These are phyloP conservation scores for Drosophila bifasciata DNA, from an alignment of 1,140 invertebrate genomes.

Conservation along the genomic window DNA sequence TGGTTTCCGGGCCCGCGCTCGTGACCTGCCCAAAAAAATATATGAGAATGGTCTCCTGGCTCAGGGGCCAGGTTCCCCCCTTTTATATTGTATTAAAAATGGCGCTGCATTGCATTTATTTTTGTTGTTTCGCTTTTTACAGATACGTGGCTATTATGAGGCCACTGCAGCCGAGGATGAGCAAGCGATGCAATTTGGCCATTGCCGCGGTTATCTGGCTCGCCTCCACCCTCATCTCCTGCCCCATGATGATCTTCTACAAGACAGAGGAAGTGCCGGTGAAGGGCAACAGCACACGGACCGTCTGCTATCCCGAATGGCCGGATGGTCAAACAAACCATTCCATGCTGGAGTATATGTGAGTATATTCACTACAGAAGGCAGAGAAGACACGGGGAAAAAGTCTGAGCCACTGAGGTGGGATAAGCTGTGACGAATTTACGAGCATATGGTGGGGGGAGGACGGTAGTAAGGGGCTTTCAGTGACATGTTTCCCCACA, in stretches of 20 bases:
- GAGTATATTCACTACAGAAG: conserved; percentile 84
- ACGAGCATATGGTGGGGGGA: not conserved
- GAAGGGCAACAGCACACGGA: conserved; percentile 85
- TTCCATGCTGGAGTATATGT: conserved; percentile 91
- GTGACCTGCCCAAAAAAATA: no score
- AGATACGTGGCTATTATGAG: conserved; percentile 97
- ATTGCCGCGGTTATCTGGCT: conserved; percentile 93
- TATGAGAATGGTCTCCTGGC: no score
- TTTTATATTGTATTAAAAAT: conserved; percentile 37
- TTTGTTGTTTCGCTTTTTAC: conserved; percentile 50
- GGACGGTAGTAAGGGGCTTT: no score
- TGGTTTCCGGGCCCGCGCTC: not conserved
- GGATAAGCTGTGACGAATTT: not conserved
- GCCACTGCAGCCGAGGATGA: conserved; percentile 93
- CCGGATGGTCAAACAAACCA: conserved; percentile 90
- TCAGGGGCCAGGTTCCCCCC: not conserved
- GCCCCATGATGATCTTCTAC: conserved; percentile 93
- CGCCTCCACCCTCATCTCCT: conserved; percentile 89
- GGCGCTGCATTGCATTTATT: not conserved
- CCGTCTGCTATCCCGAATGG: conserved; percentile 92
- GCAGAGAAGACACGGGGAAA: not conserved
- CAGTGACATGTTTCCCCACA: no score
- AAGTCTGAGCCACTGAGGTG: no score
- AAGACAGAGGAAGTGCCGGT: conserved; percentile 87
- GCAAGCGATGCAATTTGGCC: conserved; percentile 91